Conservation (phyloP, 2,797 vertebrate genomes). For the Sarcoramphus papa region DNA sequence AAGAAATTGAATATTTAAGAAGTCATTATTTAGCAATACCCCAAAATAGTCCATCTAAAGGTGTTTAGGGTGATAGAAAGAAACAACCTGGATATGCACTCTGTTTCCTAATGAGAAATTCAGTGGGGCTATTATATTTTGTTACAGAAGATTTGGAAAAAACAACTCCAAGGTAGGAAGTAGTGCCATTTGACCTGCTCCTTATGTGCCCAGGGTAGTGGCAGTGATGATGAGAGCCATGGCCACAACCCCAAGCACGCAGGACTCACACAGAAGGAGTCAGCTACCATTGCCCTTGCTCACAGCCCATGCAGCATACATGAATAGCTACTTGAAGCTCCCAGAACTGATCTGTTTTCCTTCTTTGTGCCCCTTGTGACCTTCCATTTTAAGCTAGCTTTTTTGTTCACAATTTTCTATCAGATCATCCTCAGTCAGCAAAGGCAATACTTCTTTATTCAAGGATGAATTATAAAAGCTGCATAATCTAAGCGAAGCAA, state of each 20-base stretch:
- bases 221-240: background rate
- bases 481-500: background rate
- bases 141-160: background rate
- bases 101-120: background rate
- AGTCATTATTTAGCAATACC: background rate
- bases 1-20: background rate
- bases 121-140: background rate
- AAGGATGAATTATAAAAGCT: background rate
- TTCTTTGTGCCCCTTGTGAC: background rate
- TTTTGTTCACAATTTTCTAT: background rate
- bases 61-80: background rate
- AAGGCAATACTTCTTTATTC: background rate
- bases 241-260: background rate
- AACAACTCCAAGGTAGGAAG: background rate
- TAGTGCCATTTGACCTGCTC: background rate
- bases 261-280: background rate
- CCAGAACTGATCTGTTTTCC: background rate
- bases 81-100: background rate
- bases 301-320: accelerated
- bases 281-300: background rate
- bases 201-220: background rate
- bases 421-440: background rate
- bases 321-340: background rate
- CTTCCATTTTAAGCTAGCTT: background rate
- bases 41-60: background rate